These are phyloP conservation scores for Tyrophagus putrescentiae DNA, from an alignment of 1,140 invertebrate genomes.

Conservation along the genomic window DNA sequence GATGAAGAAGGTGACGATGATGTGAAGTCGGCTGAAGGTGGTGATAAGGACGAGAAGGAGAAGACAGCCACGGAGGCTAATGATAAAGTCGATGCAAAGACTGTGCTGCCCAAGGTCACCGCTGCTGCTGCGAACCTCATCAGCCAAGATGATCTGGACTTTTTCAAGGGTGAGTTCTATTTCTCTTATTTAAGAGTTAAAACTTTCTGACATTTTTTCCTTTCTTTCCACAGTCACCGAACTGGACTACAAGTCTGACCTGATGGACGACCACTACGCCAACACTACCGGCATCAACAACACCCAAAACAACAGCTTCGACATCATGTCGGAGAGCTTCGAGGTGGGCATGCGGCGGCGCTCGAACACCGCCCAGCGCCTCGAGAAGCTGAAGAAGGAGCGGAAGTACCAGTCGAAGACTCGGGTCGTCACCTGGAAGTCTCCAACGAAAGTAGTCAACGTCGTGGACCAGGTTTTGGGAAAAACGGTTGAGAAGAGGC, in stretches of 20 bases:
- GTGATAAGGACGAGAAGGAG: no score
- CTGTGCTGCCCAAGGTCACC: background rate
- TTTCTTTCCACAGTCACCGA: background rate
- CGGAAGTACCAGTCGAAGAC: conserved; percentile 45
- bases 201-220: background rate
- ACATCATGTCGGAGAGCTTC: conserved; percentile 46
- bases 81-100: background rate
- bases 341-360: conserved; percentile 55
- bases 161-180: conserved; percentile 7
- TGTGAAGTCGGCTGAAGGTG: no score
- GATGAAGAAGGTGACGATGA: background rate
- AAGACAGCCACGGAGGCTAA: no score
- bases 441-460: background rate
- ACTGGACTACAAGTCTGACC: conserved; percentile 25
- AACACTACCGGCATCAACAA: no score
- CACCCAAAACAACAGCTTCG: conserved; percentile 35
- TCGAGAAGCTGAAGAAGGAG: conserved; percentile 76
- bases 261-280: conserved; percentile 24
- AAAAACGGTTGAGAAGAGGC: background rate
- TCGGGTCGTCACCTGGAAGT: conserved; percentile 37
- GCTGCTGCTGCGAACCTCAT: background rate
- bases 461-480: background rate
- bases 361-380: conserved; percentile 70
- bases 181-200: background rate
- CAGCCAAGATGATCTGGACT: background rate